Evolutionary conservation across 2,113 vertebrate species (phyloP), one percentile per base, ranked within the genome.

Genomic region (Sterna hirundo): DNA sequence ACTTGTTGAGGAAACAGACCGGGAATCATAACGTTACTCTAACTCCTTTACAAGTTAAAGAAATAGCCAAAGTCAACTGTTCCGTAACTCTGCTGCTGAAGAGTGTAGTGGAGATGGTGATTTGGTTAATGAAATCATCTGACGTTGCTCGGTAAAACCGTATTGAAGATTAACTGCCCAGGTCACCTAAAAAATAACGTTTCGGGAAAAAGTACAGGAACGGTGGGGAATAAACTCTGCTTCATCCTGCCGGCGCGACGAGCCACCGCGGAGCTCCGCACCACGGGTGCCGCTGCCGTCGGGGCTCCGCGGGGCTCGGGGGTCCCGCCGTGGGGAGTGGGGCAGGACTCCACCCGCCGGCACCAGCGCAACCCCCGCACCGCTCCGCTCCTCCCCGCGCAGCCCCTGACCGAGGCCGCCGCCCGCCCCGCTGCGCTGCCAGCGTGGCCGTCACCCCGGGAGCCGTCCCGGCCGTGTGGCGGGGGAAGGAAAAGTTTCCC

Each of bases 201-300:
- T n/a, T 23, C 30, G 13, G 15, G 12, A 30, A 57, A 70, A 64
- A 19, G 3, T 25, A 74, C 19, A 11, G 14, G 65, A 49, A 57
- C 3, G 6, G 3, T 2, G 51, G 3, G 6, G 16, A 40, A 0
- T 4, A 30, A 21, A 14, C 72, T 23, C 60, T 1, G 30, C 40
- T 44, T 5, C 3, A 8, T 12, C 25, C 29, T 19, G 5, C 11
- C 23, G 16, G 22, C 3, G 29, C 27, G 3, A 16, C 1, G 55
- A 44, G 36, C 34, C 34, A 9, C 30, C 15, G 13, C 7, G 17
- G 6, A 29, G 76, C 68, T 2, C 18, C 3, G 21, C 29, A 13
- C 20, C 17, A 9, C 47, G 58, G 25, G 4, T 38, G 3, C 10
- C 22, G 29, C 26, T 19, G 32, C n/a, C 5, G 0, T 0, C 55